phyloP scores from a whole-genome alignment of 2,888 invertebrate genomes.

The Drosophila prolongata region DNA sequence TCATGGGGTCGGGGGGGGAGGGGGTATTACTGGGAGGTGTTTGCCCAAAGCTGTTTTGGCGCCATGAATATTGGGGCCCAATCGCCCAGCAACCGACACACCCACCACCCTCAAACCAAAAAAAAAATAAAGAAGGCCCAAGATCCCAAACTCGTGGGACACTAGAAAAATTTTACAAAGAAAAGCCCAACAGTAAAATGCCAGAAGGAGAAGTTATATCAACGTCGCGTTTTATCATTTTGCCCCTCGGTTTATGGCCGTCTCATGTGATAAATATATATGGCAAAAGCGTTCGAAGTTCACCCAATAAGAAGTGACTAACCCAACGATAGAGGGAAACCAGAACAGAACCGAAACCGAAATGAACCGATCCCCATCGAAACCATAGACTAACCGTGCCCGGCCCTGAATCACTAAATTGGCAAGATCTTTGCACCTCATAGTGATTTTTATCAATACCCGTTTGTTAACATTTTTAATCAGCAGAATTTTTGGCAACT shows the following conservation, averaged over 20 bases:
- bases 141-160: constrained; percentile 32
- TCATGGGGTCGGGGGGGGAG: constrained; percentile 8
- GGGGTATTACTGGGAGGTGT: constrained; percentile 25
- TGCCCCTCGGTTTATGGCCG: constrained; percentile 43
- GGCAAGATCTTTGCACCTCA: constrained; percentile 21
- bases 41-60: constrained; percentile 54
- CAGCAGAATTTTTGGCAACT: background rate
- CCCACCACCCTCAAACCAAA: background rate
- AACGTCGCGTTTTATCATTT: constrained; percentile 30
- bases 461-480: background rate
- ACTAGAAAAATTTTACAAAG: background rate
- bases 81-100: constrained; percentile 16
- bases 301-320: constrained; percentile 33
- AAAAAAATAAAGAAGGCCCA: constrained; percentile 1
- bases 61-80: constrained; percentile 48
- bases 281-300: constrained; percentile 45
- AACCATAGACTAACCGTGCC: constrained; percentile 8
- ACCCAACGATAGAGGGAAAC: constrained; percentile 22
- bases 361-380: constrained; percentile 8
- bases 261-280: constrained; percentile 50
- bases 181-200: constrained; percentile 11
- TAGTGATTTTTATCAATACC: background rate
- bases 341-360: background rate
- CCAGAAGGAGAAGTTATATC: constrained; percentile 12
- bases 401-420: constrained; percentile 1